These are phyloP conservation scores for Chaetodon trifascialis DNA, from an alignment of 2,113 vertebrate genomes.

Conservation along the genomic window DNA sequence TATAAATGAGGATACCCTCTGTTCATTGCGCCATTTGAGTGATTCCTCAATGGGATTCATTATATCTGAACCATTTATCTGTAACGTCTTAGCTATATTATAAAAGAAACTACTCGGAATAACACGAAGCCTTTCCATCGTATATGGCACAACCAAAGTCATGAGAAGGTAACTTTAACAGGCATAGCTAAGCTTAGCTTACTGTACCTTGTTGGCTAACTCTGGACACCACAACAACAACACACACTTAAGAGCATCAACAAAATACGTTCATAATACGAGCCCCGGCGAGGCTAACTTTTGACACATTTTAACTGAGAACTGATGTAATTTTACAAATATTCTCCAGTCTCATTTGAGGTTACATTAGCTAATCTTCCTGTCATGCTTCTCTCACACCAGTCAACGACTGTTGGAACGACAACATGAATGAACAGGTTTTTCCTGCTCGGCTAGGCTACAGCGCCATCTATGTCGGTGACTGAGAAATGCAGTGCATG, in stretches of 20 bases:
- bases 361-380: neutral
- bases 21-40: fast-evolving
- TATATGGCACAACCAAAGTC: neutral
- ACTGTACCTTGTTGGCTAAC: constrained; percentile 1
- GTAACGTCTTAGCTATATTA: neutral
- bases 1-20: neutral
- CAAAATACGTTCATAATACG: neutral
- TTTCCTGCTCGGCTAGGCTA: neutral
- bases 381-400: neutral
- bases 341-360: neutral
- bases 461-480: constrained; percentile 18
- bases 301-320: fast-evolving
- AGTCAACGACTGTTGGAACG: constrained; percentile 21
- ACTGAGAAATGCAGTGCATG: neutral
- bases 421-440: neutral
- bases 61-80: too few relatives aligned
- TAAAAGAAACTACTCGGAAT: neutral
- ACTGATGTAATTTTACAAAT: neutral
- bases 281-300: neutral
- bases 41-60: neutral
- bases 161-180: neutral
- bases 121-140: neutral
- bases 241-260: neutral
- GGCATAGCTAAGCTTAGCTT: neutral
- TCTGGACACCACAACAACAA: neutral